Evolutionary conservation across 2,113 vertebrate species (phyloP).

Genomic region (Tor tambroides): DNA sequence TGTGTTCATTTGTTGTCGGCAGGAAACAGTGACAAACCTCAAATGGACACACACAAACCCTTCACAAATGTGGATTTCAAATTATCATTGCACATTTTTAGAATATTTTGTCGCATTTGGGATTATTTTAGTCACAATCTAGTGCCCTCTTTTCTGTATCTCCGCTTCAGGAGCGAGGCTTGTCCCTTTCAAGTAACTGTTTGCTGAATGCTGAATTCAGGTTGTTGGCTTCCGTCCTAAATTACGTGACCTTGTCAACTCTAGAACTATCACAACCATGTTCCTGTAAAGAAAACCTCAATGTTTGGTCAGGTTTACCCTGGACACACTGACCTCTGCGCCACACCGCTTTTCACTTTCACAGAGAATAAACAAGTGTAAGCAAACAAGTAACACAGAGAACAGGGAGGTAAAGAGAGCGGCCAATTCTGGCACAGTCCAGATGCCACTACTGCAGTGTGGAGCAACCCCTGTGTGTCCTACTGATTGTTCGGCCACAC

Average conservation of each 20-base stretch:
- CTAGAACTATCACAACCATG: constrained; percentile 8
- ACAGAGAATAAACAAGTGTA: constrained; percentile 42
- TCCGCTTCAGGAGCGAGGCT: background rate
- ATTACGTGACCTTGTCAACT: background rate
- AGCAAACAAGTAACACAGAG: constrained; percentile 32
- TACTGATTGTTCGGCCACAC: constrained; percentile 73
- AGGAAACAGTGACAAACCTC: background rate
- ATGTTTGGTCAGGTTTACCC: background rate
- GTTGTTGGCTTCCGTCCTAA: background rate
- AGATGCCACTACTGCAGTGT: constrained; percentile 50
- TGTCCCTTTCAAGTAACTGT: background rate
- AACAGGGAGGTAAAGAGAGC: constrained; percentile 48
- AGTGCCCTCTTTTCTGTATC: background rate
- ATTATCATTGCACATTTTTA: background rate
- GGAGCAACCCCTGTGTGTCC: constrained; percentile 59
- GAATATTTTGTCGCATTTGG: background rate
- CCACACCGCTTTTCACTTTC: constrained; percentile 11
- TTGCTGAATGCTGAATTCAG: background rate
- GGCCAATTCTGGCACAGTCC: constrained; percentile 77
- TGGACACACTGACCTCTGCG: constrained; percentile 44
- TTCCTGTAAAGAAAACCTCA: constrained; percentile 25
- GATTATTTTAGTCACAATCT: background rate
- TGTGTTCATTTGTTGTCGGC: background rate
- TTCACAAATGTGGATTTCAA: background rate
- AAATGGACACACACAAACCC: background rate